Base-by-base conservation (phyloP, 1,140 invertebrate genomes). In the Brachionus asplanchnoidis region DNA sequence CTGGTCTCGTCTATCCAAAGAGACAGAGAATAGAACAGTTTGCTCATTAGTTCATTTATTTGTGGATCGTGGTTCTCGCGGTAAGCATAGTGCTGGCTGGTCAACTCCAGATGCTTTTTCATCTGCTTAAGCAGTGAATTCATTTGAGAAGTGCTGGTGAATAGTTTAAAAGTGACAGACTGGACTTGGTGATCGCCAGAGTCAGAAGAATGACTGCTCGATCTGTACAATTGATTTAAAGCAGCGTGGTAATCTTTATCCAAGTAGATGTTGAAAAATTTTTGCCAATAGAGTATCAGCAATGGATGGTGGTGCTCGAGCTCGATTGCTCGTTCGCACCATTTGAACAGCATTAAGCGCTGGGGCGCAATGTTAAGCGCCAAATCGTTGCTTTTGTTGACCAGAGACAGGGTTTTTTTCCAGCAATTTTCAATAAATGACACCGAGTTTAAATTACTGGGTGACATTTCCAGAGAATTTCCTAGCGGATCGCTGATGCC, bases 1-100 rank as follows among this genome's bases (percentile, higher is more conserved):
- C 92, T 89, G 5, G 93, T 92, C 87, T 95, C 94, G 87, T 95
- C 94, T 68, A 95, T 88, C 94, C 94, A 95, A 2, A 95, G 88
- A 2, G 89, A 90, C 85, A 93, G 92, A 7, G 93, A 93, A 87
- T 89, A 77, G 65, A 28, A 85, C 28, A 82, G 26, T 56, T 84
- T 73, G 44, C 83, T 84, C 66, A 79, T 79, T 42, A 79, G 14
- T 53, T 73, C 83, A 14, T 73, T 79, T 26, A 65, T 20, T 23
- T 44, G 79, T 6, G 44, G 73, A n/a, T 75, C 53, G 28, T 56
- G 36, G 11, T 36, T 40, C 17, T 73, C 68, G 40, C 68, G 68
- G 44, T 84, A 77, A 4, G 83, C 68, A 53, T 93, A 94, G 88
- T 92, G 92, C 9, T 92, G 90, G 4, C 92, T 91, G 7, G 92